phyloP scores from a whole-genome alignment of 2,888 invertebrate genomes.

The Protodeltote pygarga region DNA sequence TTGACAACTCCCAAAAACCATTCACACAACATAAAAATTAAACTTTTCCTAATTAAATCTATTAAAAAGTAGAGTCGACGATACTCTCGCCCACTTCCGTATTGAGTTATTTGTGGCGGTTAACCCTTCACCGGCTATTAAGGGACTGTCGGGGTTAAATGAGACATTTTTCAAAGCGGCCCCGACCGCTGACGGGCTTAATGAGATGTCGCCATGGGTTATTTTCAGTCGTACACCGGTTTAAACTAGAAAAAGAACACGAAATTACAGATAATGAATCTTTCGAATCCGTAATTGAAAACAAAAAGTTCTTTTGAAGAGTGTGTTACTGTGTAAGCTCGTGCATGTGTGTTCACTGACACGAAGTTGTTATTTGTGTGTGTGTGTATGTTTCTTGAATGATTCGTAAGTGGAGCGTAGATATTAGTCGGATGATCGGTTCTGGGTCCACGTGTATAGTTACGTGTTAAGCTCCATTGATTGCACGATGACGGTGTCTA shows the following conservation, averaged over 20 bases:
- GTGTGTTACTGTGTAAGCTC: conserved; percentile 18
- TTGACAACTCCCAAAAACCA: conserved; percentile 60
- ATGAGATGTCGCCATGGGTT: conserved; percentile 84
- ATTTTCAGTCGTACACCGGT: conserved; percentile 76
- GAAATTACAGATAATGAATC: conserved; percentile 60
- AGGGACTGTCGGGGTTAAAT: conserved; percentile 83
- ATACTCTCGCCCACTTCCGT: conserved; percentile 80
- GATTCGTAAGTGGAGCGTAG: conserved; percentile 74
- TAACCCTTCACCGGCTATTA: conserved; percentile 85
- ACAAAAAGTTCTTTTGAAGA: conserved; percentile 51
- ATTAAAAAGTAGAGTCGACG: conserved; percentile 76
- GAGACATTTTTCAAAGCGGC: conserved; percentile 84
- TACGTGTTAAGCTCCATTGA: conserved; percentile 70
- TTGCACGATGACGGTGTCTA: conserved; percentile 59
- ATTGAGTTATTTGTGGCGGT: conserved; percentile 81
- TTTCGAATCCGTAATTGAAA: conserved; percentile 58
- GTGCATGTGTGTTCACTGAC: conserved; percentile 7
- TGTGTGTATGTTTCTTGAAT: conserved; percentile 69
- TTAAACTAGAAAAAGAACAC: conserved; percentile 55
- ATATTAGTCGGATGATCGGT: conserved; percentile 66
- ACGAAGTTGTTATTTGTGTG: conserved; percentile 7
- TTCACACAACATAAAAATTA: conserved; percentile 78
- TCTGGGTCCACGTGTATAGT: conserved; percentile 57
- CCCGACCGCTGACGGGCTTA: conserved; percentile 78
- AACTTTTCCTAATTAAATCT: conserved; percentile 86